Base-by-base conservation (phyloP, 2,888 invertebrate species). In the Sericinus montela region DNA sequence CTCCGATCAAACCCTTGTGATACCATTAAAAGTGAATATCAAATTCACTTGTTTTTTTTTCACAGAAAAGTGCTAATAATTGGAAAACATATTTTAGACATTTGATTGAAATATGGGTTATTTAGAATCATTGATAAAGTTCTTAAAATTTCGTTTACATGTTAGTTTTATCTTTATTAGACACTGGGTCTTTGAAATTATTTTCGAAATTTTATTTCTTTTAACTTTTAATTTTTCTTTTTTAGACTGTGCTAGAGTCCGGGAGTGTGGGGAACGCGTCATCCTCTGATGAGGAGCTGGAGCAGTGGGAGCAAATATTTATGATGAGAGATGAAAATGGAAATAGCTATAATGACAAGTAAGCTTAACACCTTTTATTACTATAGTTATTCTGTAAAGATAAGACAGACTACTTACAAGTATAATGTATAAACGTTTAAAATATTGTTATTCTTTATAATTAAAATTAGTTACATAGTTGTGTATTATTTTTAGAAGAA, bases 261-360 rank as follows among this genome's bases (percentile, higher is more conserved):
- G 91, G 90, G 71, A 89, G 90, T 74, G 86, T 91, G 73, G 91
- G 92, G 72, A 90, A 91, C 74, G 89, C 91, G 55, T 86, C 90
- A 45, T 89, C 88, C 60, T 90, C 90, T 71, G 93, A 93, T 76
- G 93, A 94, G 70, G 94, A 94, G 67, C 86, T 92, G 72, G 94
- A 94, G 69, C 90, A 94, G 77, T 94, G 94, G 93, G 93, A 93
- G 71, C 93, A 94, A 75, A 92, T 93, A 68, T 94, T 93, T 88
- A 93, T 93, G 91, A 89, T 93, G 81, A 90, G 92, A 70, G 91
- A 90, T 68, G 93, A 93, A 63, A 90, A 90, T 57, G 92, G 92
- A 69, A 91, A 91, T 66, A 91, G 91, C 63, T 90, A 90, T 56
- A 80, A 89, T 72, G 90, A 91, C 71, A 90, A 90, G 90, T 91